phyloP scores from a whole-genome alignment of 2,888 invertebrate genomes.

The Dusona sp. region DNA sequence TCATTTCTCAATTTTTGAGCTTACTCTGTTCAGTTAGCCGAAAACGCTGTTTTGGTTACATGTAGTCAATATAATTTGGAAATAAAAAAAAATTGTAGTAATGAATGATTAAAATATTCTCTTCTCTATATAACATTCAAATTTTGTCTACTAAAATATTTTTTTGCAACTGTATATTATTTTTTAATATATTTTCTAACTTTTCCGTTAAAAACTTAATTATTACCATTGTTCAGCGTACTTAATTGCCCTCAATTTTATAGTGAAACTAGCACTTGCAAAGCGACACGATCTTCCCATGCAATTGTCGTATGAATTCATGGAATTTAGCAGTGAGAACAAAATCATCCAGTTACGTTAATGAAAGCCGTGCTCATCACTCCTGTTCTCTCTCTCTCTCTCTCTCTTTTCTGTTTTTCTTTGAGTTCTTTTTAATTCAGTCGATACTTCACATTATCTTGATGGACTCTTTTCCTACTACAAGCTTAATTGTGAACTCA shows the following conservation, averaged over 20 bases:
- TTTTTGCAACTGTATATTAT: neutral
- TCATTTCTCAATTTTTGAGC: neutral
- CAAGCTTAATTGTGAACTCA: neutral
- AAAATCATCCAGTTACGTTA: constrained; percentile 11
- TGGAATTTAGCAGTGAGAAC: neutral
- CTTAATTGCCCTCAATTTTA: neutral
- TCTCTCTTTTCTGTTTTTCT: neutral
- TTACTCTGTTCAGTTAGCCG: neutral
- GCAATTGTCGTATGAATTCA: constrained; percentile 3
- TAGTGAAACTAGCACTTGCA: neutral
- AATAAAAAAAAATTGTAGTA: neutral
- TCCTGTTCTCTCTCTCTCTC: neutral
- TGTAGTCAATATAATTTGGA: too few relatives aligned
- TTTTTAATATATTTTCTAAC: neutral
- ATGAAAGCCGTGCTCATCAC: neutral
- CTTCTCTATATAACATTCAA: neutral
- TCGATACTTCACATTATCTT: neutral
- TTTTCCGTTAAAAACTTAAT: neutral
- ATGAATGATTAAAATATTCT: neutral
- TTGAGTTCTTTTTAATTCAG: neutral
- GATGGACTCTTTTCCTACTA: neutral
- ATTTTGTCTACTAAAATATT: too few relatives aligned
- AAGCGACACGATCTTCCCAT: neutral
- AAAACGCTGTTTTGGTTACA: neutral
- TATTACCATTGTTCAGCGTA: neutral